phyloP scores from a whole-genome alignment of 1,140 invertebrate genomes.

The Drosophila nannoptera region DNA sequence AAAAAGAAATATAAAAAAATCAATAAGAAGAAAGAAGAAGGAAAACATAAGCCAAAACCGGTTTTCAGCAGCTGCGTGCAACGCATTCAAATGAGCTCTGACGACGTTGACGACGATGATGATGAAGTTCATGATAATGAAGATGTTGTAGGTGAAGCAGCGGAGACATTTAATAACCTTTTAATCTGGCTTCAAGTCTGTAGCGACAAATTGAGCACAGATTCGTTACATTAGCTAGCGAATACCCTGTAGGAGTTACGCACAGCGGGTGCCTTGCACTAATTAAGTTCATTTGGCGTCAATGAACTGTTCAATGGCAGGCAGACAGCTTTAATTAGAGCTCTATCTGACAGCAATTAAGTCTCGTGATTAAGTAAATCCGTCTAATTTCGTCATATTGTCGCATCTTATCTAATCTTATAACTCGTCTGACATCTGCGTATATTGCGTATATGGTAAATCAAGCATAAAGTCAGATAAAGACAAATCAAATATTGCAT shows the following conservation, averaged over 20 bases:
- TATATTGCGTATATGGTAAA: slow-evolving; percentile 26
- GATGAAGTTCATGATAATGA: slow-evolving; percentile 9
- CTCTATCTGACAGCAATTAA: neutral
- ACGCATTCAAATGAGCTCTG: slow-evolving; percentile 25
- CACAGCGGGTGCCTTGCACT: slow-evolving; percentile 18
- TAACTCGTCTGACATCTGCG: slow-evolving; percentile 8
- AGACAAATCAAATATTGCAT: slow-evolving; percentile 12
- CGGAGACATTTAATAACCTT: slow-evolving; percentile 7
- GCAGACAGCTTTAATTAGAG: slow-evolving; percentile 6
- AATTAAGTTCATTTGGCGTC: slow-evolving; percentile 15
- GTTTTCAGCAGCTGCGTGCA: slow-evolving; percentile 38
- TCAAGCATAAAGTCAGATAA: neutral
- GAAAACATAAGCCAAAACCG: slow-evolving; percentile 24
- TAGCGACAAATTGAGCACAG: slow-evolving; percentile 1
- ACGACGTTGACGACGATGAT: slow-evolving; percentile 6
- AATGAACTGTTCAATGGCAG: slow-evolving; percentile 9
- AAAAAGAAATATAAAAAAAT: slow-evolving; percentile 23
- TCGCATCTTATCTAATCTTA: slow-evolving; percentile 23
- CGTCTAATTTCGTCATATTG: neutral
- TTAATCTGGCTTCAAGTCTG: slow-evolving; percentile 1
- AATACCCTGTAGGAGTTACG: slow-evolving; percentile 20
- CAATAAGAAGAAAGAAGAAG: slow-evolving; percentile 18
- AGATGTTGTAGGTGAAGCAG: slow-evolving; percentile 20
- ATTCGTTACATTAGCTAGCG: neutral
- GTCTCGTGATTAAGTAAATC: neutral